A percentile compares a stretch with the other conserved stretches of the same genome.
Evolutionary conservation across 37 sponge, comb jelly and placozoan genomes (phyloP).

Genomic region (Cliona cf. orientalis): DNA sequence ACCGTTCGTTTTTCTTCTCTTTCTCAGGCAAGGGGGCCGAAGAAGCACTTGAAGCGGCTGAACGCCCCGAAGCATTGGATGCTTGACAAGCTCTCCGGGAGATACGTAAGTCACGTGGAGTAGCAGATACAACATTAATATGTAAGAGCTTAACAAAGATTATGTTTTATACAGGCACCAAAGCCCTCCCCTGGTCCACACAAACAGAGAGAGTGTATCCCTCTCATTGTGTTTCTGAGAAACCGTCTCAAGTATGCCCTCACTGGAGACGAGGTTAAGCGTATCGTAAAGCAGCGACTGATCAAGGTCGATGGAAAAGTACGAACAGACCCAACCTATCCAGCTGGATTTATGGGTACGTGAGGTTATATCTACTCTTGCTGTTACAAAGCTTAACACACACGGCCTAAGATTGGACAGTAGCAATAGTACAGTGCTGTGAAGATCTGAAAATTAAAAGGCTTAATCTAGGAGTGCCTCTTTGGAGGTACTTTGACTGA

Average conservation of each 20-base stretch:
- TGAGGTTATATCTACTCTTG: background rate
- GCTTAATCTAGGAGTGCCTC: constrained; percentile 37
- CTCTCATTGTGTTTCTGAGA: constrained; percentile 91
- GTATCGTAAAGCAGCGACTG: constrained; percentile 87
- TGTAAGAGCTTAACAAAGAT: background rate
- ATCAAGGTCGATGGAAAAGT: constrained; percentile 98
- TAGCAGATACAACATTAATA: background rate
- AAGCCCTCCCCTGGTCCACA: constrained; percentile 96
- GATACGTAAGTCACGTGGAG: constrained; percentile 74
- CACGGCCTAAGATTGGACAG: background rate
- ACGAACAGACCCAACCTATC: constrained; percentile 92
- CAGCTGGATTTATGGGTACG: constrained; percentile 97
- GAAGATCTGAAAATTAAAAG: constrained; percentile 10
- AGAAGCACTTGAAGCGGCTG: constrained; percentile 98
- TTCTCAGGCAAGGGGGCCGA: constrained; percentile 92
- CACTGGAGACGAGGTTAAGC: constrained; percentile 94
- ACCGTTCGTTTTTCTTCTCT: background rate
- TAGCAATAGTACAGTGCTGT: background rate
- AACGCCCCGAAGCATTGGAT: constrained; percentile 99
- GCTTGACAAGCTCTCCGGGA: constrained; percentile 97
- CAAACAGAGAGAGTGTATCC: constrained; percentile 95
- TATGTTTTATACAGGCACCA: constrained; percentile 76
- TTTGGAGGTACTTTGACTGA: background rate
- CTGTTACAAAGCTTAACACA: background rate
- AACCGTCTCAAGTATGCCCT: constrained; percentile 98